Evolutionary conservation across 2,113 vertebrate species (phyloP).

Genomic region (Semicossyphus pulcher): DNA sequence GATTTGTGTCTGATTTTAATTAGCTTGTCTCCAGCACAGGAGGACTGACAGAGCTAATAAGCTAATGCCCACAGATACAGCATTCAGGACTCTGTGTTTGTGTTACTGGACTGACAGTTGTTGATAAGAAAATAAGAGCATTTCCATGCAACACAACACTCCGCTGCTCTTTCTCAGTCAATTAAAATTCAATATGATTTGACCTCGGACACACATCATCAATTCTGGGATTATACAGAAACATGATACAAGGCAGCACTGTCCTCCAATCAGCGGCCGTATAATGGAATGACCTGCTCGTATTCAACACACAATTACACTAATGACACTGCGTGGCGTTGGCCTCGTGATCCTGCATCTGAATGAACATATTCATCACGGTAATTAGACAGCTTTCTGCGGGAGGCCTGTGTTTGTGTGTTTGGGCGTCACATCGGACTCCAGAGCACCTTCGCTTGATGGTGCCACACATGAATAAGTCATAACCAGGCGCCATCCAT

Average conservation of each 20-base stretch:
- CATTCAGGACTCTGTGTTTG: neutral
- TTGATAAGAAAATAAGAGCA: neutral
- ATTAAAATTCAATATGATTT: slow-evolving; percentile 19
- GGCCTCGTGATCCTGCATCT: slow-evolving; percentile 56
- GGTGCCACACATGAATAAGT: slow-evolving; percentile 73
- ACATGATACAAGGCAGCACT: slow-evolving; percentile 19
- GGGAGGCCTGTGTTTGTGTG: slow-evolving; percentile 47
- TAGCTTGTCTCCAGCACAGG: neutral
- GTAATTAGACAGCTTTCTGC: slow-evolving; percentile 58
- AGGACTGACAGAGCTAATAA: neutral
- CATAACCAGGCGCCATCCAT: slow-evolving; percentile 72
- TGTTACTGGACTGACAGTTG: slow-evolving; percentile 10
- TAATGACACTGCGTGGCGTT: slow-evolving; percentile 39
- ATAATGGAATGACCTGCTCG: slow-evolving; percentile 27
- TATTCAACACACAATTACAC: slow-evolving; percentile 55
- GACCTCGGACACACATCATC: slow-evolving; percentile 12
- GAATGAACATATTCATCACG: slow-evolving; percentile 66
- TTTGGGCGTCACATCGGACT: slow-evolving; percentile 18
- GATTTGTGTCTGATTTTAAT: neutral
- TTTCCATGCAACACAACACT: slow-evolving; percentile 10
- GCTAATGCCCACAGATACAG: slow-evolving; percentile 7
- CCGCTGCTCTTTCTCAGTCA: slow-evolving; percentile 3
- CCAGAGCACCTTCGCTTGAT: slow-evolving; percentile 52
- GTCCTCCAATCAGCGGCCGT: slow-evolving; percentile 23
- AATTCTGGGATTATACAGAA: slow-evolving; percentile 38